These are phyloP conservation scores for Lamproptera curius DNA, from an alignment of 2,888 invertebrate species.

Conservation along the genomic window DNA sequence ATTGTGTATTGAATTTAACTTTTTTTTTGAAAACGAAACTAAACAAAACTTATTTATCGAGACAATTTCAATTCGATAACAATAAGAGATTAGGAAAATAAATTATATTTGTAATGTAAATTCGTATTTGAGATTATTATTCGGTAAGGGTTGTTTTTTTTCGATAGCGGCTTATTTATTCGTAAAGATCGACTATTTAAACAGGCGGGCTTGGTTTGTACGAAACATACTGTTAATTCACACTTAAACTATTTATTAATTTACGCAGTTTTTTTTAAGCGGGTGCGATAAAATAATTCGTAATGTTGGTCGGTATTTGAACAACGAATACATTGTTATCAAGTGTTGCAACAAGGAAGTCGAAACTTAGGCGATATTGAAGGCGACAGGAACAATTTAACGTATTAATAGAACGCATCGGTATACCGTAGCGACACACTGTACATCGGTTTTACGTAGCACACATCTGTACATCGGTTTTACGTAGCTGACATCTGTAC, in stretches of 20 bases:
- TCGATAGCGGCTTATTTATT: conserved; percentile 12
- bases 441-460: too few relatives aligned
- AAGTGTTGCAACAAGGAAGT: neutral
- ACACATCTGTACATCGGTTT: too few relatives aligned
- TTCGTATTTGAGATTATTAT: conserved; percentile 13
- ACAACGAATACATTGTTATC: neutral
- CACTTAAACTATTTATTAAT: neutral
- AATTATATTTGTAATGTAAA: conserved; percentile 20
- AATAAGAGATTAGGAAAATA: conserved; percentile 14
- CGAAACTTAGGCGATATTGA: too few relatives aligned
- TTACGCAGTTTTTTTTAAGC: neutral
- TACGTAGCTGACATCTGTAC: too few relatives aligned
- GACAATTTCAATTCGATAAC: conserved; percentile 8
- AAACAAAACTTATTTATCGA: too few relatives aligned
- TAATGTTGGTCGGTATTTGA: too few relatives aligned
- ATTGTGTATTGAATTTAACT: too few relatives aligned
- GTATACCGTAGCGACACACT: too few relatives aligned
- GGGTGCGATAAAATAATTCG: neutral
- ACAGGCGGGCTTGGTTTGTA: too few relatives aligned
- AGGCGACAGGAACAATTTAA: too few relatives aligned
- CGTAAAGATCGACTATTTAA: neutral
- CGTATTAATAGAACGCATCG: too few relatives aligned
- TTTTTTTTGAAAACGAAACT: too few relatives aligned
- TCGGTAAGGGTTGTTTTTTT: conserved; percentile 9
- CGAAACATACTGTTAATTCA: neutral